Conservation (phyloP, 1,140 invertebrate species). For the Sycophaga agraensis region DNA sequence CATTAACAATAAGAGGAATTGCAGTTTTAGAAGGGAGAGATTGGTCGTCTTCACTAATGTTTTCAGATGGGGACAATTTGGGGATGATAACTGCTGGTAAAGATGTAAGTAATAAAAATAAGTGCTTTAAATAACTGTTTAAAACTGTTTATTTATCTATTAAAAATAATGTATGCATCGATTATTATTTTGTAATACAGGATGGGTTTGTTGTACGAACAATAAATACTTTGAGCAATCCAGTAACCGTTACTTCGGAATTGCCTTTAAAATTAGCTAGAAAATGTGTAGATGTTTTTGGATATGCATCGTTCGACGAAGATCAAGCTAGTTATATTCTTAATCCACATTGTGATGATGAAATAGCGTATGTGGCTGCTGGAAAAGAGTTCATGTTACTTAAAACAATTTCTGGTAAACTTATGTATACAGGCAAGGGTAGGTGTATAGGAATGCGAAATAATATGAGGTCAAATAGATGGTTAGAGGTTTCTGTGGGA, state of each 20-base stretch:
- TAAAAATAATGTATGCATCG: neutral
- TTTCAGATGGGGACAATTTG: constrained; percentile 82
- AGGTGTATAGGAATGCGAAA: constrained; percentile 73
- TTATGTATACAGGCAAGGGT: constrained; percentile 78
- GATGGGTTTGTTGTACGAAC: constrained; percentile 81
- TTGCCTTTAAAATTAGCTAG: constrained; percentile 77
- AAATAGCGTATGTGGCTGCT: constrained; percentile 66
- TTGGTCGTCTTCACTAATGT: constrained; percentile 71
- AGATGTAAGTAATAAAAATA: constrained; percentile 66
- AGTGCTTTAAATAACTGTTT: neutral
- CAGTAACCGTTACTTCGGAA: constrained; percentile 65
- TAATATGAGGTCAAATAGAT: constrained; percentile 64
- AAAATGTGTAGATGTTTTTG: constrained; percentile 77
- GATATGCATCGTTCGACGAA: constrained; percentile 71
- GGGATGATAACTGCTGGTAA: constrained; percentile 76
- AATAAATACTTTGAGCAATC: constrained; percentile 69
- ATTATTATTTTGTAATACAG: constrained; percentile 50
- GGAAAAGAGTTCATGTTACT: constrained; percentile 86
- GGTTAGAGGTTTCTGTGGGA: constrained; percentile 74
- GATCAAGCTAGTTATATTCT: constrained; percentile 58
- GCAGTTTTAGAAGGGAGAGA: constrained; percentile 67
- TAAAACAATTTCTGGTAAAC: constrained; percentile 75
- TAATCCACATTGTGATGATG: constrained; percentile 68
- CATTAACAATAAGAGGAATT: constrained; percentile 61
- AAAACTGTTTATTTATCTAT: too few relatives aligned